Evolutionary conservation across 2,113 vertebrate genomes (phyloP).

Genomic region (Pao palembangensis): DNA sequence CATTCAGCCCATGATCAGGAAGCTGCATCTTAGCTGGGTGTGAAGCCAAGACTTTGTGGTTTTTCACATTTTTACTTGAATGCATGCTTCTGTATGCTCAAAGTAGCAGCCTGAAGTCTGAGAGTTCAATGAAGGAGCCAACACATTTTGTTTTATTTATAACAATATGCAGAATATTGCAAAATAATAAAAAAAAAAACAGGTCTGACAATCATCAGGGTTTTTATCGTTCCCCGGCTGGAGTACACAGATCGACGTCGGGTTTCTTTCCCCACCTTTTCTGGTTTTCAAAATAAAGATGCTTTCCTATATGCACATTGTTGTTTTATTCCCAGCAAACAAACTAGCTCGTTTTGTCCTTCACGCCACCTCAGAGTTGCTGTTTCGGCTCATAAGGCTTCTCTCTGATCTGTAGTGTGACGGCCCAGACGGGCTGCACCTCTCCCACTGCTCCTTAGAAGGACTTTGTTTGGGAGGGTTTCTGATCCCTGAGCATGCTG

Average conservation of each 20-base stretch:
- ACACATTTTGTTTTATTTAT: conserved; percentile 29
- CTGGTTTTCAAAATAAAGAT: conserved; percentile 73
- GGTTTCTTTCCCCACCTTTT: conserved; percentile 50
- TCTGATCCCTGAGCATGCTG: conserved; percentile 15
- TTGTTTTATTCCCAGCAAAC: conserved; percentile 20
- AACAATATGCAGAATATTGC: conserved; percentile 68
- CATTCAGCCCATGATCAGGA: neutral
- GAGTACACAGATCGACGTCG: conserved; percentile 49
- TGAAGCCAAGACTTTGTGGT: neutral
- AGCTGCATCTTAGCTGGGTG: neutral
- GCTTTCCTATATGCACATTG: conserved; percentile 62
- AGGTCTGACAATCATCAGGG: conserved; percentile 71
- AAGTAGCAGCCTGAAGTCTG: conserved; percentile 37
- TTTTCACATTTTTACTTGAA: neutral
- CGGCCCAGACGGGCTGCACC: conserved; percentile 5
- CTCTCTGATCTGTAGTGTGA: conserved; percentile 33
- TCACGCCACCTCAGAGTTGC: neutral
- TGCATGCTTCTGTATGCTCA: neutral
- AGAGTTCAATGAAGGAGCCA: conserved; percentile 24
- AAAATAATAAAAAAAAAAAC: conserved; percentile 65
- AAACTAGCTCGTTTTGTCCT: neutral
- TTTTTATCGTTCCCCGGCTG: conserved; percentile 57
- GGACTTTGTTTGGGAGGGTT: conserved; percentile 39
- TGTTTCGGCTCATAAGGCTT: conserved; percentile 33
- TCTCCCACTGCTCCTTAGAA: conserved; percentile 50